phyloP scores from a whole-genome alignment of 2,888 invertebrate genomes.

The Oxycera nigricornis region DNA sequence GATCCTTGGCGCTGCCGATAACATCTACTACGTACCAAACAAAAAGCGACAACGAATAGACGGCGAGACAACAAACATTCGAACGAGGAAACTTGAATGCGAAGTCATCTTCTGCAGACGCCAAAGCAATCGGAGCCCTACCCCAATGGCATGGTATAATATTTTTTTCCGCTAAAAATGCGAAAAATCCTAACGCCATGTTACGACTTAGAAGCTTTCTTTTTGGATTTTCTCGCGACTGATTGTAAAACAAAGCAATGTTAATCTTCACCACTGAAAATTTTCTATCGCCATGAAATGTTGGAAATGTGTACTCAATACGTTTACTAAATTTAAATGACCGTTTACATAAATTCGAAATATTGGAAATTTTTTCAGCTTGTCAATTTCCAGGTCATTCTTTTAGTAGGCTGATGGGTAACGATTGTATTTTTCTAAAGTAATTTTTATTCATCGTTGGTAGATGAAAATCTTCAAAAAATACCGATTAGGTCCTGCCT shows the following conservation, averaged over 20 bases:
- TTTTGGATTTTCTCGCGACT: conserved; percentile 23
- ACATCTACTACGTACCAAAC: conserved; percentile 25
- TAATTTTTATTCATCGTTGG: too few relatives aligned
- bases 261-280: conserved; percentile 29
- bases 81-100: not conserved
- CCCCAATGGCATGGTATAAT: conserved; percentile 37
- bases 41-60: conserved; percentile 19
- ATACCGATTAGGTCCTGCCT: too few relatives aligned
- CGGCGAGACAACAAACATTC: conserved; percentile 23
- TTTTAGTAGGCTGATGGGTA: too few relatives aligned
- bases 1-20: not conserved
- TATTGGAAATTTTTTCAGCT: too few relatives aligned
- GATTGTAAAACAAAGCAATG: not conserved
- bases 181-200: conserved; percentile 35
- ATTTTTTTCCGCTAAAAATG: conserved; percentile 31
- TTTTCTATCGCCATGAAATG: conserved; percentile 22
- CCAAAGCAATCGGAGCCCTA: not conserved
- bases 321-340: conserved; percentile 16
- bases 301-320: conserved; percentile 15
- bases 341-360: too few relatives aligned
- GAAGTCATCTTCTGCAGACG: not conserved
- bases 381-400: too few relatives aligned
- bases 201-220: not conserved
- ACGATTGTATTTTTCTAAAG: too few relatives aligned
- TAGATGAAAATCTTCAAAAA: too few relatives aligned